Evolutionary conservation across 2,113 vertebrate species (phyloP), one percentile per base, ranked within the genome.

Genomic region (Sylvilagus bachmani): DNA sequence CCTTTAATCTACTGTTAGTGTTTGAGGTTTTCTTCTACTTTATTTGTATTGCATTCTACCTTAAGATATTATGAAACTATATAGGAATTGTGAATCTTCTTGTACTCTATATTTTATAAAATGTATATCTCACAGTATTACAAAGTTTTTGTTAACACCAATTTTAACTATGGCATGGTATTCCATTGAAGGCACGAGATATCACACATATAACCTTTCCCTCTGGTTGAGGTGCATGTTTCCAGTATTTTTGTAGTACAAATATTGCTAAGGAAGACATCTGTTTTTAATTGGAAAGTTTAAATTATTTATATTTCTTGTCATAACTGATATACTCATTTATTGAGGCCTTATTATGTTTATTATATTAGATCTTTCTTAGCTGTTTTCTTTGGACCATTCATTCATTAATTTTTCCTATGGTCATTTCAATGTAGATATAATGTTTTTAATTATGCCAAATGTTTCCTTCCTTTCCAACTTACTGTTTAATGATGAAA

Each of bases 241-340:
- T 95, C 62, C 38, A 95, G 61, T 82, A 92, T 89, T 81, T 82
- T 86, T 92, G 5, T 19, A 58, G 66, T 92, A 19, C 74, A 92
- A 85, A 92, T 93, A 89, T 74, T 90, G 69, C 78, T 89, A 31
- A 88, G 27, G 69, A 93, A 96, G 94, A 92, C 79, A 95, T 94
- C 96, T 96, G 89, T 36, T 95, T 95, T 97, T 93, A 93, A 96
- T 90, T 95, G 71, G 67, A 78, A 81, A 75, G 51, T 79, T 91
- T 86, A 96, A 96, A 79, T 93, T 92, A 95, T 95, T 96, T 80
- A 66, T 90, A 90, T 77, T 84, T 85, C 38, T 95, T 95, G 73
- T 94, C 89, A 86, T 85, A 84, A 95, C 78, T 86, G 69, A 51
- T 91, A 78, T 74, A 78, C 33, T 95, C 31, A 55, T 92, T 95